Conservation (phyloP, 2,797 vertebrate species). For the Coluber constrictor region DNA sequence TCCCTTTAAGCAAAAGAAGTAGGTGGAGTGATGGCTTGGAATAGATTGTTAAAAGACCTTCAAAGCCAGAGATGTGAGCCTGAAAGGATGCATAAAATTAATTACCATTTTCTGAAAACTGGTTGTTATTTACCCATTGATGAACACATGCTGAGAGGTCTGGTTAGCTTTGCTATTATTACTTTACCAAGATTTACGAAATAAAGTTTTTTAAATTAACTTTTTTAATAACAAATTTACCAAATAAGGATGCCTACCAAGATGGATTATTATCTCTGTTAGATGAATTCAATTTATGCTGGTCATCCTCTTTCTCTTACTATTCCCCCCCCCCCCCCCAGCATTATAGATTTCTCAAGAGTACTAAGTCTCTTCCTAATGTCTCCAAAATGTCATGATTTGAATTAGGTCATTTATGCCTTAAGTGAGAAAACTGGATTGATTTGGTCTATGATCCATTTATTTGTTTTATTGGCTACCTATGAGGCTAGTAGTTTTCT, state of each 20-base stretch:
- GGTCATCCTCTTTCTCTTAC: not conserved
- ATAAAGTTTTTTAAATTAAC: not conserved
- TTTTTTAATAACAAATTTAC: no score
- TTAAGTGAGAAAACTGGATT: not conserved
- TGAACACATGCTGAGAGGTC: not conserved
- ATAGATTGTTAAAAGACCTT: not conserved
- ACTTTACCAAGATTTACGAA: not conserved
- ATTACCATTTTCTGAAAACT: not conserved
- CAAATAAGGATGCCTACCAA: not conserved
- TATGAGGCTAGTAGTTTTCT: not conserved
- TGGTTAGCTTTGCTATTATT: not conserved
- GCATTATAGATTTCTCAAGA: not conserved
- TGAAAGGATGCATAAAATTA: not conserved
- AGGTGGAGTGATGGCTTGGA: not conserved
- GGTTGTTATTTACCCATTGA: not conserved
- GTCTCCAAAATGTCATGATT: not conserved
- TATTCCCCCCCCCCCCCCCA: not conserved
- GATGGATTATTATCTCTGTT: not conserved
- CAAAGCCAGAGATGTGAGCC: rapidly evolving
- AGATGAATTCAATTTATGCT: not conserved
- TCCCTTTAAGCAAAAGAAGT: not conserved
- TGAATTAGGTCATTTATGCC: not conserved
- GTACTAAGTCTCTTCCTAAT: not conserved
- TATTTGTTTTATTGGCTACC: not conserved
- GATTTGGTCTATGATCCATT: not conserved